phyloP scores from a whole-genome alignment of 64 coral and sea anemone species.

The Dendronephthya gigantea region DNA sequence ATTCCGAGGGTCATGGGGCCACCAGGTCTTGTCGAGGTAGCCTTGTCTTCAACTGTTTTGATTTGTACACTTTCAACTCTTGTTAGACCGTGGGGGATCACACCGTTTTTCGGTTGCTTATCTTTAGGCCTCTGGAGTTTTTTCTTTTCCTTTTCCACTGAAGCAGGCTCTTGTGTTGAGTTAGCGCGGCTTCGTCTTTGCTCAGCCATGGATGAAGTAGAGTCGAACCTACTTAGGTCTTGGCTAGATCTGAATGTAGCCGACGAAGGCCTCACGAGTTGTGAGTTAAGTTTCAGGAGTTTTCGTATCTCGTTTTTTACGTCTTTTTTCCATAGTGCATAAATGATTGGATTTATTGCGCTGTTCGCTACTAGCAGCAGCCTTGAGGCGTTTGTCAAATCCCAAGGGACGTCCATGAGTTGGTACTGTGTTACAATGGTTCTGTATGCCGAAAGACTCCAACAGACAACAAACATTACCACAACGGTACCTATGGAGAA shows the following conservation, averaged over 20 bases:
- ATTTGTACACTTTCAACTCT: not conserved
- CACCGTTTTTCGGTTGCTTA: not conserved
- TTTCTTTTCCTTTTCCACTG: not conserved
- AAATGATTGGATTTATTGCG: not conserved
- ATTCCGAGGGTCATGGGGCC: not conserved
- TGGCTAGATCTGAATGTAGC: not conserved
- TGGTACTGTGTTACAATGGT: not conserved
- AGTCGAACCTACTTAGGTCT: not conserved
- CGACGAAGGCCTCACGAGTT: not conserved
- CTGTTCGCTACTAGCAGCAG: not conserved
- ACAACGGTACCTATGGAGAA: slow-evolving; percentile 2
- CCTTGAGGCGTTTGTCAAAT: not conserved
- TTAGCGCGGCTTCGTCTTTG: not conserved
- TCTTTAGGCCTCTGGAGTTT: not conserved
- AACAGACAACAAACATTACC: not conserved
- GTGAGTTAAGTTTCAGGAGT: not conserved
- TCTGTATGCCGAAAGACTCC: slow-evolving; percentile 1
- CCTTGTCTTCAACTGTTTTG: not conserved
- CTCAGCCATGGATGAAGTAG: not conserved
- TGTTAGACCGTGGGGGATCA: not conserved
- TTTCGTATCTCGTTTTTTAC: not conserved
- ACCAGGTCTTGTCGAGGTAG: not conserved
- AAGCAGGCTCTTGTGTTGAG: not conserved
- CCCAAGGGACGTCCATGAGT: not conserved
- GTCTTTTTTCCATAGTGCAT: slow-evolving; percentile 5